Conservation (phyloP, 2,113 vertebrate genomes). For the Oenanthe oenanthe region DNA sequence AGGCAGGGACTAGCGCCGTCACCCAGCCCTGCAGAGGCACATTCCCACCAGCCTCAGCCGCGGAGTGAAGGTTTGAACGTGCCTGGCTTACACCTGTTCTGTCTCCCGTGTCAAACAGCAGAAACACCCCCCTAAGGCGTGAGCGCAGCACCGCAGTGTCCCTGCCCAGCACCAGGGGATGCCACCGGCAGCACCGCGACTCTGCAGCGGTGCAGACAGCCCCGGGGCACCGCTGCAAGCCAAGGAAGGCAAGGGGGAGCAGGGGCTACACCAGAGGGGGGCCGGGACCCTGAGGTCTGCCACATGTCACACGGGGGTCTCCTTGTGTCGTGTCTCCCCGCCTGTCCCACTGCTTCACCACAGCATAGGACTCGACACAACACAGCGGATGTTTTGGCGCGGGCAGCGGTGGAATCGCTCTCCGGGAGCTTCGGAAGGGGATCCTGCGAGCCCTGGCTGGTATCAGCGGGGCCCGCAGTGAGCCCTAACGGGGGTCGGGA, state of each 20-base stretch:
- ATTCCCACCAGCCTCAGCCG: not conserved
- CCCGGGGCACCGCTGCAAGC: accelerated
- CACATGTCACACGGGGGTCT: accelerated
- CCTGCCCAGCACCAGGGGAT: not conserved
- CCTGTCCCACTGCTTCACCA: not conserved
- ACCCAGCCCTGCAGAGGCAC: not conserved
- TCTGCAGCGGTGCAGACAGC: accelerated
- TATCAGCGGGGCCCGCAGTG: too few relatives aligned
- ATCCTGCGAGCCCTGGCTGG: not conserved
- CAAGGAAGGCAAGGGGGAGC: not conserved
- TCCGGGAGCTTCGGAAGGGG: not conserved
- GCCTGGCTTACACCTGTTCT: not conserved
- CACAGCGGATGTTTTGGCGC: not conserved
- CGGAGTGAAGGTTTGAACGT: accelerated
- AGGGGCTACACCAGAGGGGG: not conserved
- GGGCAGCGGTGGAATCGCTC: accelerated
- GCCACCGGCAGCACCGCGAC: accelerated
- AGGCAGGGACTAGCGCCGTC: not conserved
- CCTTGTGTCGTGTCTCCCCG: not conserved
- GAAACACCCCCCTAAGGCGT: accelerated
- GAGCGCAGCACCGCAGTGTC: not conserved
- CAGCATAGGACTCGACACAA: not conserved
- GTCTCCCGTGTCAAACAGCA: not conserved
- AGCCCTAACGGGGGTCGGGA: not conserved
- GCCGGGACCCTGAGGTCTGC: not conserved